Conservation (phyloP, 2,113 vertebrate genomes). For the Benitochromis conjunctus region DNA sequence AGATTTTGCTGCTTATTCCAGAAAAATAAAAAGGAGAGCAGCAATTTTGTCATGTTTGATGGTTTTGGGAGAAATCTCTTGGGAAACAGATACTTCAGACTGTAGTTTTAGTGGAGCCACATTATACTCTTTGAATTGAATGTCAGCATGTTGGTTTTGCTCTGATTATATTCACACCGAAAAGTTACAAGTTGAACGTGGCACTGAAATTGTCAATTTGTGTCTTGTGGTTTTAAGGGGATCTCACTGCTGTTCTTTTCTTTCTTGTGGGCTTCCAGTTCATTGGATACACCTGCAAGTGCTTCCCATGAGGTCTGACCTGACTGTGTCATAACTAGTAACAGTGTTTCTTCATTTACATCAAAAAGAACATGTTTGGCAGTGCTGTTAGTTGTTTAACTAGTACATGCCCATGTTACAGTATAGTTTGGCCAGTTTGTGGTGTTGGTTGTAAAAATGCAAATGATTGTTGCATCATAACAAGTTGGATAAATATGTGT, state of each 20-base stretch:
- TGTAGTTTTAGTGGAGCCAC: not conserved
- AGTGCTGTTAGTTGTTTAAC: not conserved
- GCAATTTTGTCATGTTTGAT: constrained; percentile 1
- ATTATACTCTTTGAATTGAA: not conserved
- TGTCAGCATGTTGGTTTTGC: not conserved
- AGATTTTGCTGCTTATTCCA: not conserved
- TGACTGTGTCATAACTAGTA: not conserved
- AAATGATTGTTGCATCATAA: not conserved
- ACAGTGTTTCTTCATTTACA: not conserved
- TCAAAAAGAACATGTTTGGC: not conserved
- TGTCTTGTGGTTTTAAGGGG: not conserved
- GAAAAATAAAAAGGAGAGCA: not conserved
- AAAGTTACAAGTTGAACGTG: not conserved
- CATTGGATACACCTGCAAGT: not conserved
- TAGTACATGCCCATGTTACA: not conserved
- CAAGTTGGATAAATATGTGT: not conserved
- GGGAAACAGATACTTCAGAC: not conserved
- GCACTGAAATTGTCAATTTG: not conserved
- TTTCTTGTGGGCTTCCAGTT: not conserved
- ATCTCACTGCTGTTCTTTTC: not conserved
- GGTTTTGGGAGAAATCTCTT: not conserved
- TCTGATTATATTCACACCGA: not conserved
- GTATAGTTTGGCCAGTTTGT: not conserved
- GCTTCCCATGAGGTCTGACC: not conserved
- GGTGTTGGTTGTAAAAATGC: not conserved